Percentiles rank a stretch among this genome's conserved stretches.
These are phyloP conservation scores for Dilophus febrilis DNA, from an alignment of 2,888 invertebrate species.

Conservation along the genomic window DNA sequence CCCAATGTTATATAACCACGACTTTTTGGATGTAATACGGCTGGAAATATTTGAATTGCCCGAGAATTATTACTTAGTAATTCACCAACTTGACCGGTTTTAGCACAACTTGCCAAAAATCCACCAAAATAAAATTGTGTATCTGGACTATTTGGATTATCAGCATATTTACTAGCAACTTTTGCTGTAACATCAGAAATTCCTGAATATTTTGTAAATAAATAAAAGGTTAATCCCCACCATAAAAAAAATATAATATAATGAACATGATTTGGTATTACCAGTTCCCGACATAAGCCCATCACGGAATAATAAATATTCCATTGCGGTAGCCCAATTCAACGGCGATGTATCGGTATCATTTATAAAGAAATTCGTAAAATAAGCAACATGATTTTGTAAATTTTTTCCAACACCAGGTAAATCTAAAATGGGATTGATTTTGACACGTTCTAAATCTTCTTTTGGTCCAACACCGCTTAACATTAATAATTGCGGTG, in stretches of 20 bases:
- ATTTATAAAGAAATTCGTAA: conserved; percentile 61
- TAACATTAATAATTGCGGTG: conserved; percentile 79
- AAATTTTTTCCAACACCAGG: conserved; percentile 72
- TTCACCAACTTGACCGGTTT: conserved; percentile 74
- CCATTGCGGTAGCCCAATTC: conserved; percentile 89
- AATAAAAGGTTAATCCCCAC: background rate
- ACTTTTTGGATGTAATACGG: conserved; percentile 72
- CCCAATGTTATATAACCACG: conserved; percentile 55
- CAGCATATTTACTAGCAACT: conserved; percentile 61
- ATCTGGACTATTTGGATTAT: conserved; percentile 61
- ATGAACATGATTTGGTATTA: no score
- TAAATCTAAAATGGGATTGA: conserved; percentile 50
- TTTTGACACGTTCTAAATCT: conserved; percentile 42
- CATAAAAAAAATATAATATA: background rate
- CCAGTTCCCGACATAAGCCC: conserved; percentile 83
- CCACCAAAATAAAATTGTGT: conserved; percentile 76
- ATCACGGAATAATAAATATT: conserved; percentile 71
- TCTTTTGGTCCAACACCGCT: conserved; percentile 74
- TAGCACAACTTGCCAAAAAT: conserved; percentile 69
- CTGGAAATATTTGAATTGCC: conserved; percentile 57
- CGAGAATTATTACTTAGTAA: conserved; percentile 49
- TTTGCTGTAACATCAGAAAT: conserved; percentile 75
- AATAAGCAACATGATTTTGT: conserved; percentile 71
- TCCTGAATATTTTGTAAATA: conserved; percentile 28
- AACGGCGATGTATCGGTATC: conserved; percentile 70